phyloP scores from a whole-genome alignment of 53 echinoderm and acorn worm genomes.

The Holothuria leucospilota region DNA sequence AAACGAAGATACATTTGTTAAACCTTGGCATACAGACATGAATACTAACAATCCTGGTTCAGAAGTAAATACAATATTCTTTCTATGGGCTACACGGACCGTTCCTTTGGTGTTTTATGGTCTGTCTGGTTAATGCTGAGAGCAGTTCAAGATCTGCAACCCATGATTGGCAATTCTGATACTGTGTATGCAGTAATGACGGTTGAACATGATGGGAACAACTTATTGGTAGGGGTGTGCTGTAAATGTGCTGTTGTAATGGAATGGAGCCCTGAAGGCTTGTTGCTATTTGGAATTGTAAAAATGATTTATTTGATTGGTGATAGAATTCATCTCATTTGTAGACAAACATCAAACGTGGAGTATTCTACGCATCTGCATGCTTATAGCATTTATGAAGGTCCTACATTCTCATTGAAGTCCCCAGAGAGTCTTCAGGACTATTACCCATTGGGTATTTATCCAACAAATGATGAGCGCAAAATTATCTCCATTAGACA shows the following conservation, averaged over 20 bases:
- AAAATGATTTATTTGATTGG: constrained; percentile 30
- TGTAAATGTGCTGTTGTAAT: constrained; percentile 31
- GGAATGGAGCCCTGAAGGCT: neutral
- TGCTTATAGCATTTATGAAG: constrained; percentile 10
- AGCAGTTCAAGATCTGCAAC: constrained; percentile 26
- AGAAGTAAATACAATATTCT: neutral
- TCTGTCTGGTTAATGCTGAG: constrained; percentile 16
- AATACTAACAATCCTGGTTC: constrained; percentile 53
- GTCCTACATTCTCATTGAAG: constrained; percentile 7
- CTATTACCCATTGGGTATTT: constrained; percentile 51
- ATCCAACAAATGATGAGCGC: constrained; percentile 36
- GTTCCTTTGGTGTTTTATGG: constrained; percentile 21
- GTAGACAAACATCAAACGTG: constrained; percentile 9
- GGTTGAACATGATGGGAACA: constrained; percentile 26
- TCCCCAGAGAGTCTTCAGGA: constrained; percentile 31
- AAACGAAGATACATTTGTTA: constrained; percentile 52
- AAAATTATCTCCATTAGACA: constrained; percentile 50
- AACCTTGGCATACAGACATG: constrained; percentile 58
- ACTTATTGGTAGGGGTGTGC: constrained; percentile 10
- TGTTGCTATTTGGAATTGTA: constrained; percentile 3
- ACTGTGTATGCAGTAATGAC: constrained; percentile 10
- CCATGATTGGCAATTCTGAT: constrained; percentile 26
- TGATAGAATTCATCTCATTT: constrained; percentile 25
- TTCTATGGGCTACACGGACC: constrained; percentile 8
- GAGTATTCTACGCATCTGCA: constrained; percentile 36